phyloP scores from a whole-genome alignment of 2,113 vertebrate species.

The Mastomys natalensis region DNA sequence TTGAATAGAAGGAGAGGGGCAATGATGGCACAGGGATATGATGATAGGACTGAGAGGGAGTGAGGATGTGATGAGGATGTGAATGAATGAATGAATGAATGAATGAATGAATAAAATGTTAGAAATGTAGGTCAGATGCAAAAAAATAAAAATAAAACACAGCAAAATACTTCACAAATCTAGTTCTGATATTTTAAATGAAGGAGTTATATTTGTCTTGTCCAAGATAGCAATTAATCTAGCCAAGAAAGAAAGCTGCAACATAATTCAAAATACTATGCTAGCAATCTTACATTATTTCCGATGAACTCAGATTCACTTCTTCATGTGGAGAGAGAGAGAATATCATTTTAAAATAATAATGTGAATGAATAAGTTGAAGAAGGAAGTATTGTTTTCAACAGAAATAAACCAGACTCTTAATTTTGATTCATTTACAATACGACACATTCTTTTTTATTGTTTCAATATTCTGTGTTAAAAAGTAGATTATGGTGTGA shows the following conservation, averaged over 20 bases:
- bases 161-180: too few relatives aligned
- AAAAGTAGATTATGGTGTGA: background rate
- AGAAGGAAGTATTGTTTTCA: background rate
- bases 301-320: slow-evolving; percentile 55
- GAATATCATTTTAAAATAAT: background rate
- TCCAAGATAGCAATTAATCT: background rate
- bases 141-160: too few relatives aligned
- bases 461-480: slow-evolving; percentile 25
- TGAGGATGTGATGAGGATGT: too few relatives aligned
- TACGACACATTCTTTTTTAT: background rate
- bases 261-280: background rate
- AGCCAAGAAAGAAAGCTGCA: background rate
- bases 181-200: too few relatives aligned
- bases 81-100: too few relatives aligned
- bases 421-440: slow-evolving; percentile 35
- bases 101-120: too few relatives aligned
- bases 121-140: too few relatives aligned
- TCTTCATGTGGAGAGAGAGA: slow-evolving; percentile 51
- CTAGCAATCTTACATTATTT: background rate
- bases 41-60: too few relatives aligned
- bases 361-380: slow-evolving; percentile 25
- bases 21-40: too few relatives aligned
- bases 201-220: background rate
- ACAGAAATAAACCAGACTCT: background rate
- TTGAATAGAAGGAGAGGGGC: too few relatives aligned